Percentiles rank a stretch among this genome's conserved stretches.
phyloP scores from a whole-genome alignment of 2,888 invertebrate genomes.

The Hypomecis punctinalis region DNA sequence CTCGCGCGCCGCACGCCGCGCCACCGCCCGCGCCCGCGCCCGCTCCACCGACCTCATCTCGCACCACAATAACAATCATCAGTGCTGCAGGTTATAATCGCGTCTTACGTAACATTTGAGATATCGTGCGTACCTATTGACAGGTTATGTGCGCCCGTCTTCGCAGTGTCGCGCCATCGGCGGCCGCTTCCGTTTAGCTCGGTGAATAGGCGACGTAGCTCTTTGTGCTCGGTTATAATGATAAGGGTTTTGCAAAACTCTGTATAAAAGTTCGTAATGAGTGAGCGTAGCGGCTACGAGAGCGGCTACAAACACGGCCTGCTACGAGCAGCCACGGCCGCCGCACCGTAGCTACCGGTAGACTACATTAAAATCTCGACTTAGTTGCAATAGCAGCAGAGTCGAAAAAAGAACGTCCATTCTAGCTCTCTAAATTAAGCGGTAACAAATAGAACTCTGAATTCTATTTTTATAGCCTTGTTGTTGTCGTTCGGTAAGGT shows the following conservation, averaged over 20 bases:
- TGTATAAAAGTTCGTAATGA: constrained; percentile 24
- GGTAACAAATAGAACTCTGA: constrained; percentile 48
- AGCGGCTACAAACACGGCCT: constrained; percentile 59
- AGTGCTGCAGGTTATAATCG: constrained; percentile 71
- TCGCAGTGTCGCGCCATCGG: constrained; percentile 31
- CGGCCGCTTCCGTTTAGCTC: constrained; percentile 12
- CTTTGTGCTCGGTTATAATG: constrained; percentile 24
- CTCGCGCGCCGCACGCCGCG: constrained; percentile 66
- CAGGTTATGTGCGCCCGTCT: constrained; percentile 65
- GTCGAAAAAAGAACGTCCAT: constrained; percentile 46
- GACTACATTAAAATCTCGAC: constrained; percentile 49
- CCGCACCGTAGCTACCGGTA: constrained; percentile 47
- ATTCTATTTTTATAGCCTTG: constrained; percentile 35
- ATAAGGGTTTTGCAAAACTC: constrained; percentile 4
- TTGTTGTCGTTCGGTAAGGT: constrained; percentile 27
- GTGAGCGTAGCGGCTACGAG: constrained; percentile 46
- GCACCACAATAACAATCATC: constrained; percentile 57
- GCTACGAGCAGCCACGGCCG: constrained; percentile 43
- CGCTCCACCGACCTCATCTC: constrained; percentile 58
- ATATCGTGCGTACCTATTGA: constrained; percentile 66
- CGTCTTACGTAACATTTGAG: constrained; percentile 74
- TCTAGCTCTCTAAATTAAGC: constrained; percentile 44
- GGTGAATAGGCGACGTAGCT: constrained; percentile 13
- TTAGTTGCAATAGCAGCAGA: constrained; percentile 45
- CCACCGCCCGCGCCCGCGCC: constrained; percentile 54